Evolutionary conservation across 2,113 vertebrate species (phyloP).

Genomic region (Triplophysa siluroides): DNA sequence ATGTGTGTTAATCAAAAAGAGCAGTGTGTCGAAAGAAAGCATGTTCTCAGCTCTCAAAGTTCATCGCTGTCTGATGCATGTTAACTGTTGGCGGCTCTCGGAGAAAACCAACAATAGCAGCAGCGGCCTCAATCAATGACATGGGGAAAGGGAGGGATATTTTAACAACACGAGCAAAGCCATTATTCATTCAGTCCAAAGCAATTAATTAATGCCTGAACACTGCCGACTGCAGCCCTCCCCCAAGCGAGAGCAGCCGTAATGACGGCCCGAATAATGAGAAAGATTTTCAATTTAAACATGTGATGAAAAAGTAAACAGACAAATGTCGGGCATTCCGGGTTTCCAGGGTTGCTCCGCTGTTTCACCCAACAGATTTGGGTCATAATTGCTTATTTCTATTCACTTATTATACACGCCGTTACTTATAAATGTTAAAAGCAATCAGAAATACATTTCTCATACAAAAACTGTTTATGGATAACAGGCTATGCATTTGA

Average conservation of each 20-base stretch:
- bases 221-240: constrained; percentile 34
- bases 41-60: constrained; percentile 12
- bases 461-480: neutral
- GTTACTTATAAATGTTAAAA: no score
- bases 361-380: neutral
- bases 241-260: constrained; percentile 1
- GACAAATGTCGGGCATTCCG: neutral
- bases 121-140: constrained; percentile 46
- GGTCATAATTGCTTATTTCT: no score
- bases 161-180: constrained; percentile 44
- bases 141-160: constrained; percentile 37
- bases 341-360: no score
- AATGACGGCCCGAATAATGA: neutral
- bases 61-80: constrained; percentile 6
- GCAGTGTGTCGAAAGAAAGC: constrained; percentile 44
- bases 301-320: constrained; percentile 3
- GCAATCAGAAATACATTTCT: no score
- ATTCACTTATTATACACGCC: no score
- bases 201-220: constrained; percentile 53
- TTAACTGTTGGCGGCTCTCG: constrained; percentile 13
- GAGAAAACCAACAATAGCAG: constrained; percentile 39
- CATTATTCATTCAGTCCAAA: constrained; percentile 54
- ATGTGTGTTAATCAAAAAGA: constrained; percentile 2
- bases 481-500: neutral
- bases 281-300: constrained; percentile 25